Conservation (phyloP, 1,140 invertebrate species). For the Lineus longissimus region DNA sequence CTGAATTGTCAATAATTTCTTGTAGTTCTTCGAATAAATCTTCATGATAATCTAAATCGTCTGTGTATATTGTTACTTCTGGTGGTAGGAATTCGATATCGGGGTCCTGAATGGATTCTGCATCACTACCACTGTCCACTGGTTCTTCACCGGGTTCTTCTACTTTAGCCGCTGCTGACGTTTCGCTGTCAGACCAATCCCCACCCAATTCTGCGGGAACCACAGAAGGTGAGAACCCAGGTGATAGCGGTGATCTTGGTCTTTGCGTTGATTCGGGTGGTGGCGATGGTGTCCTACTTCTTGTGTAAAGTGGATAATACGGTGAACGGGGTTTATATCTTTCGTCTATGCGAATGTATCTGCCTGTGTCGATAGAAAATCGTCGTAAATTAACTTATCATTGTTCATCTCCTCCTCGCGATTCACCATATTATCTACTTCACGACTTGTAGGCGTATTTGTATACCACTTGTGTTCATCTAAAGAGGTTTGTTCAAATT, state of each 20-base stretch:
- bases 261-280: no score
- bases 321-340: background rate
- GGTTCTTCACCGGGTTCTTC: background rate
- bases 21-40: slow-evolving; percentile 7
- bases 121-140: background rate
- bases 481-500: background rate
- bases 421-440: slow-evolving; percentile 4
- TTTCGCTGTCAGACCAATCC: no score
- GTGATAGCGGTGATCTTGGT: no score
- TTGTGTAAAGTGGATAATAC: background rate
- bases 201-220: no score
- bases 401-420: background rate
- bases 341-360: slow-evolving; percentile 1
- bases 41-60: slow-evolving; percentile 1
- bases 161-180: background rate
- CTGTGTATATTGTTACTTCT: slow-evolving; percentile 8
- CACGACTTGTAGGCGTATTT: background rate
- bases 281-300: background rate
- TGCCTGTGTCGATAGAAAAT: background rate
- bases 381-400: background rate
- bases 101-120: background rate
- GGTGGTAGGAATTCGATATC: slow-evolving; percentile 5
- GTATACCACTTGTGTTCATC: background rate
- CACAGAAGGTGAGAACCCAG: no score
- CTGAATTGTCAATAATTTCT: background rate